Percentiles rank a stretch among this genome's conserved stretches.
These are phyloP conservation scores for Pseudonaja textilis DNA, from an alignment of 2,113 vertebrate genomes.

Conservation along the genomic window DNA sequence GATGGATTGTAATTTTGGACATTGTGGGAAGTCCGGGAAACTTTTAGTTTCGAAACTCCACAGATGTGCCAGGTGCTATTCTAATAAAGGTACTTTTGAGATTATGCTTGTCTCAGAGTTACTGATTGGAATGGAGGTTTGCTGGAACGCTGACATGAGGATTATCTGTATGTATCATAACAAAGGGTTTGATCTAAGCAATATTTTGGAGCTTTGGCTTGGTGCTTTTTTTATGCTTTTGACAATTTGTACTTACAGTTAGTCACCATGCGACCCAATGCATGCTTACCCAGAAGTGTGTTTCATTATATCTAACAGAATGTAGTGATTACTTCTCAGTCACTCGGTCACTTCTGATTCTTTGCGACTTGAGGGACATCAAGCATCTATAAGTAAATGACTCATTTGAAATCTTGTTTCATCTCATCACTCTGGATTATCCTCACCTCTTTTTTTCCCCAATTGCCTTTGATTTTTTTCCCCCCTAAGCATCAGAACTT, in stretches of 20 bases:
- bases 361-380: not conserved
- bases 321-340: not conserved
- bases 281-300: not conserved
- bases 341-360: not conserved
- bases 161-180: not conserved
- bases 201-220: not conserved
- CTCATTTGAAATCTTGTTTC: not conserved
- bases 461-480: not conserved
- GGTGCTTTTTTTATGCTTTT: not conserved
- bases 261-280: not conserved
- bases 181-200: accelerated
- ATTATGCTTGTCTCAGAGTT: too few relatives aligned
- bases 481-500: not conserved
- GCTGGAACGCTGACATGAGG: too few relatives aligned
- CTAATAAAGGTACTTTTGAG: too few relatives aligned
- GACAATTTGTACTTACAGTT: not conserved
- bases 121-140: too few relatives aligned
- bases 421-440: not conserved
- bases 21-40: too few relatives aligned
- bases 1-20: too few relatives aligned
- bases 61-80: too few relatives aligned
- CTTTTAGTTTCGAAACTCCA: too few relatives aligned
- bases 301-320: not conserved
- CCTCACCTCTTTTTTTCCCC: not conserved
- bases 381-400: not conserved